Evolutionary conservation across 2,797 vertebrate species (phyloP).

Genomic region (Leptodactylus fallax): DNA sequence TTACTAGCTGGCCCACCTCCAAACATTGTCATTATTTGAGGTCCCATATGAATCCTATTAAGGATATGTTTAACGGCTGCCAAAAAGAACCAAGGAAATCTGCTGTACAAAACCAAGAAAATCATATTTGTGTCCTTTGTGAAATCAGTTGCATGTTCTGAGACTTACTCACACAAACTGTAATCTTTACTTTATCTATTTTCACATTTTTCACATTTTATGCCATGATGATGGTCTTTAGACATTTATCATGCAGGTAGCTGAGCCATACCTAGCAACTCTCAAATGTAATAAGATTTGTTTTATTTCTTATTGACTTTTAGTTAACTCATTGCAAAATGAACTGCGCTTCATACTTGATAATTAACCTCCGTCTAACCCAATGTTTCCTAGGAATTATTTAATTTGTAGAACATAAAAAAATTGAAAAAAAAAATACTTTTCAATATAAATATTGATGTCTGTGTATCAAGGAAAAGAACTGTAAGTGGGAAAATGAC

Average conservation of each 20-base stretch:
- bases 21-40: conserved; percentile 84
- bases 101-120: conserved; percentile 79
- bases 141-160: conserved; percentile 37
- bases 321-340: conserved; percentile 26
- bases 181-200: conserved; percentile 31
- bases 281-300: conserved; percentile 30
- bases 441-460: conserved; percentile 9
- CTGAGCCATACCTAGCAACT: neutral
- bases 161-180: conserved; percentile 32
- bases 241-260: neutral
- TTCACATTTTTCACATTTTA: conserved; percentile 38
- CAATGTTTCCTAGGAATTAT: conserved; percentile 6
- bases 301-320: conserved; percentile 20
- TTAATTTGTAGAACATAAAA: conserved; percentile 20
- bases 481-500: neutral
- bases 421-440: neutral
- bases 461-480: conserved; percentile 1
- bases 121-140: conserved; percentile 75
- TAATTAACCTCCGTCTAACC: conserved; percentile 30
- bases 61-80: conserved; percentile 85
- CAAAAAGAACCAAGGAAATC: conserved; percentile 78
- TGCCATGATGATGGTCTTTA: neutral
- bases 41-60: conserved; percentile 93
- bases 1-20: conserved; percentile 86
- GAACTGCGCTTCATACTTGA: neutral